Evolutionary conservation across 1,140 invertebrate species (phyloP), one percentile per base, ranked within the genome.

Genomic region (Adoxophyes honmai): DNA sequence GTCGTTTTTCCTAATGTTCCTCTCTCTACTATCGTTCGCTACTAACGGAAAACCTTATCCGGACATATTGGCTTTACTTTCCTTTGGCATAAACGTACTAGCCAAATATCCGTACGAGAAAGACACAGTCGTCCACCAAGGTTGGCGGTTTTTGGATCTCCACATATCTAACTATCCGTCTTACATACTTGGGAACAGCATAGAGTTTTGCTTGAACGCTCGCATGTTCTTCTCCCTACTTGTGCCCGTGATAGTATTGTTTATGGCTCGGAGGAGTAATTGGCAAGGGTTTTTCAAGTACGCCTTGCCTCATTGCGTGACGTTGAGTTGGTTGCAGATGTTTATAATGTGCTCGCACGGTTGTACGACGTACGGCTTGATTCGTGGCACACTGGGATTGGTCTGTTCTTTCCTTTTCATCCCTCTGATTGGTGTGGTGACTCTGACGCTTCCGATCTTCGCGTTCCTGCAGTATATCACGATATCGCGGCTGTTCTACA

Each of bases 61-160:
- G 0, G 95, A 96, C 73, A 86, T 93, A 6, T 74, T 96, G 3
- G 91, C 93, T 0, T 86, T 97, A 0, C 88, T 96, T 2, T 96
- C 95, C 5, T 96, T 96, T 70, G 92, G 92, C 1, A 91, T 96
- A 0, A 94, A 96, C 68, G 94, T 96, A 0, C 82, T 96, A 0
- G 95, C 95, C 0, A 95, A 95, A 73, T 96, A 96, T 88, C 95
- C 95, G 0, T 96, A 96, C 61, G 95, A 96, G 69, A 93, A 93
- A 57, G 95, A 96, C 58, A 91, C 94, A 0, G 94, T 96, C 0
- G 94, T 96, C 0, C 92, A 93, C 7, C 94, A 94, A 58, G 93
- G 93, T 0, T 96, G 95, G 95, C 77, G 94, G 11, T 96, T 95
- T 69, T 73, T 96, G 0, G 95, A 96, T 69, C 86, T 96, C 10